Evolutionary conservation across 1,140 invertebrate genomes (phyloP).

Genomic region (Campoletis sonorensis): DNA sequence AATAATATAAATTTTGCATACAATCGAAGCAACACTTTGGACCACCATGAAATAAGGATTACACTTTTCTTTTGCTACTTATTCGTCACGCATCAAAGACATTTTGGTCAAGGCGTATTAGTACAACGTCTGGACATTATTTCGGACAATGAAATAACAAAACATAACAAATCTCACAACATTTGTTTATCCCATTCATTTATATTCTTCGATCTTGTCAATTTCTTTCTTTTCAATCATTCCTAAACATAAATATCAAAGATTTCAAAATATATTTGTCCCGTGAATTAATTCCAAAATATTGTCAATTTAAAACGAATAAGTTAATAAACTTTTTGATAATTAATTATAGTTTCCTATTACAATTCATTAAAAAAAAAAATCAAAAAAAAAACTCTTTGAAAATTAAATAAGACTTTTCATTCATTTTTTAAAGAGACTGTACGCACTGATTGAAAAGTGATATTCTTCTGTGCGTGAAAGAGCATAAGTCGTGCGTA

Average conservation of each 20-base stretch:
- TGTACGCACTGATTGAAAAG: background rate
- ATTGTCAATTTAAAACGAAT: too few relatives aligned
- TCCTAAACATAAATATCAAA: background rate
- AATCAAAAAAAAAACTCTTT: too few relatives aligned
- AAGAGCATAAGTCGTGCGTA: conserved; percentile 10
- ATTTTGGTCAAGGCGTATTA: conserved; percentile 41
- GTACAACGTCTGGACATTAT: conserved; percentile 8
- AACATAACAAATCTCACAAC: background rate
- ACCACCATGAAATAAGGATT: background rate
- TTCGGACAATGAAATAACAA: background rate
- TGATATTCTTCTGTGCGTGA: background rate
- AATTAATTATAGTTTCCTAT: too few relatives aligned
- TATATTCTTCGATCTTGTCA: too few relatives aligned
- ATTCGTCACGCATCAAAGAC: conserved; percentile 37
- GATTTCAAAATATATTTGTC: too few relatives aligned
- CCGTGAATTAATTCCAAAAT: too few relatives aligned
- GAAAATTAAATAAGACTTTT: too few relatives aligned
- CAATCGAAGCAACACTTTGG: conserved; percentile 58
- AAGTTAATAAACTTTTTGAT: too few relatives aligned
- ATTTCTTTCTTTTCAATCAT: too few relatives aligned
- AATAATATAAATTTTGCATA: conserved; percentile 61
- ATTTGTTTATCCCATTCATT: background rate
- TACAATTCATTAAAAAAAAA: too few relatives aligned
- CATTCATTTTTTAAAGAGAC: background rate
- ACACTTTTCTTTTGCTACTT: conserved; percentile 5